These are phyloP conservation scores for Drosophila birchii DNA, from an alignment of 2,888 invertebrate species.

Conservation along the genomic window DNA sequence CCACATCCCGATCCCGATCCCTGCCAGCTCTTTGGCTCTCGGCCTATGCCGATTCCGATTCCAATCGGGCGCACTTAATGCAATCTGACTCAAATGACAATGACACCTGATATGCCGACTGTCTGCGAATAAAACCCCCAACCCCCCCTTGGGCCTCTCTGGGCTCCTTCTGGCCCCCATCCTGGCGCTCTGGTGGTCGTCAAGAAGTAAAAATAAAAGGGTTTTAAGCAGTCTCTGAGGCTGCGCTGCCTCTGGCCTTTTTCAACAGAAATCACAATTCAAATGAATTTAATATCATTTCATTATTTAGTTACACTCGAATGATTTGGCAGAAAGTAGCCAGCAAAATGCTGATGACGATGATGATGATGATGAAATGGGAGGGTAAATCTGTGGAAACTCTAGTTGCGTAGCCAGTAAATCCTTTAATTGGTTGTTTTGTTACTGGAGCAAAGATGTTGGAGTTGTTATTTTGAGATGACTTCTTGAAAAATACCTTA, in stretches of 20 bases:
- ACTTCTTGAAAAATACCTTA: constrained; percentile 53
- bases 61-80: constrained; percentile 80
- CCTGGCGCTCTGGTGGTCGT: constrained; percentile 72
- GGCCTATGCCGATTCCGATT: constrained; percentile 68
- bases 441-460: constrained; percentile 25
- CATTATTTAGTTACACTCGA: constrained; percentile 83
- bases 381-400: constrained; percentile 41
- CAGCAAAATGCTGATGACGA: constrained; percentile 21
- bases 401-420: constrained; percentile 47
- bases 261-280: constrained; percentile 84
- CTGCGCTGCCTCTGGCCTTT: constrained; percentile 60
- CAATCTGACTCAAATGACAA: constrained; percentile 83
- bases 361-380: constrained; percentile 26
- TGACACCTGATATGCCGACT: constrained; percentile 83
- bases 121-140: constrained; percentile 27
- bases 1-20: not conserved
- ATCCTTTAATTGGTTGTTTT: constrained; percentile 79
- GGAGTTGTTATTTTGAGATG: constrained; percentile 25
- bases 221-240: constrained; percentile 56
- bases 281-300: constrained; percentile 84
- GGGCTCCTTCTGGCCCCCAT: constrained; percentile 7
- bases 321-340: constrained; percentile 78
- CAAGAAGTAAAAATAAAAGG: constrained; percentile 52
- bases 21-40: constrained; percentile 5
- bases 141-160: not conserved